Evolutionary conservation across 2,888 invertebrate species (phyloP).

Genomic region (Sericinus montela): DNA sequence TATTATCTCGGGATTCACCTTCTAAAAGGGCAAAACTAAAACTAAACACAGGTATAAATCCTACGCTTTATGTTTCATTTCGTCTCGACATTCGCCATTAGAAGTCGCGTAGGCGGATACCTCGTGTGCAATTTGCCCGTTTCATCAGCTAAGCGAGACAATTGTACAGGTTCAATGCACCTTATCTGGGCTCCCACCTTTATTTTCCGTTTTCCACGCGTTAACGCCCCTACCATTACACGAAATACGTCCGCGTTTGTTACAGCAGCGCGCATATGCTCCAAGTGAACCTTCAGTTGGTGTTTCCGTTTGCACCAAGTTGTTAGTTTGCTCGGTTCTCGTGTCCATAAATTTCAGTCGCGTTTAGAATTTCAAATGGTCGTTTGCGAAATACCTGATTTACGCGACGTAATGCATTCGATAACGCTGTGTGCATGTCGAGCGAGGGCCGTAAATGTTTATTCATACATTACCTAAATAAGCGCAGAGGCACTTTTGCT

Average conservation of each 20-base stretch:
- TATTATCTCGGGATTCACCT: background rate
- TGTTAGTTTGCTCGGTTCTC: slow-evolving; percentile 11
- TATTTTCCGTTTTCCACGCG: slow-evolving; percentile 63
- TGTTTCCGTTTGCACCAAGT: slow-evolving; percentile 6
- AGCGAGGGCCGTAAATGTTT: slow-evolving; percentile 27
- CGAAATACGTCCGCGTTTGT: slow-evolving; percentile 15
- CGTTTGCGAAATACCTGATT: slow-evolving; percentile 34
- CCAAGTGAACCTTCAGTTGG: slow-evolving; percentile 1
- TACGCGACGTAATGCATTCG: slow-evolving; percentile 38
- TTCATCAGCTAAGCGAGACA: slow-evolving; percentile 41
- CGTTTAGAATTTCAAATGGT: slow-evolving; percentile 40
- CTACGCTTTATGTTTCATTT: slow-evolving; percentile 8
- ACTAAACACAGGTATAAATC: slow-evolving; percentile 6
- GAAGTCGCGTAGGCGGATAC: slow-evolving; percentile 9
- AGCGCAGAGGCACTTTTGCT: slow-evolving; percentile 6
- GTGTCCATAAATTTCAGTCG: slow-evolving; percentile 21
- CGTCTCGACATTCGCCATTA: slow-evolving; percentile 9
- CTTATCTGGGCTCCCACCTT: slow-evolving; percentile 45
- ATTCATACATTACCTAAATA: slow-evolving; percentile 31
- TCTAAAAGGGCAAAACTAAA: slow-evolving; percentile 1
- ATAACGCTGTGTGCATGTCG: slow-evolving; percentile 37
- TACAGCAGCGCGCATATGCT: slow-evolving; percentile 14
- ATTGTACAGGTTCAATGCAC: slow-evolving; percentile 58
- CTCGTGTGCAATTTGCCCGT: slow-evolving; percentile 25
- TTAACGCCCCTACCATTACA: slow-evolving; percentile 25